A percentile compares a stretch with the other conserved stretches of the same genome.
phyloP scores from a whole-genome alignment of 1,140 invertebrate genomes.

The Zelostemma sp. region DNA sequence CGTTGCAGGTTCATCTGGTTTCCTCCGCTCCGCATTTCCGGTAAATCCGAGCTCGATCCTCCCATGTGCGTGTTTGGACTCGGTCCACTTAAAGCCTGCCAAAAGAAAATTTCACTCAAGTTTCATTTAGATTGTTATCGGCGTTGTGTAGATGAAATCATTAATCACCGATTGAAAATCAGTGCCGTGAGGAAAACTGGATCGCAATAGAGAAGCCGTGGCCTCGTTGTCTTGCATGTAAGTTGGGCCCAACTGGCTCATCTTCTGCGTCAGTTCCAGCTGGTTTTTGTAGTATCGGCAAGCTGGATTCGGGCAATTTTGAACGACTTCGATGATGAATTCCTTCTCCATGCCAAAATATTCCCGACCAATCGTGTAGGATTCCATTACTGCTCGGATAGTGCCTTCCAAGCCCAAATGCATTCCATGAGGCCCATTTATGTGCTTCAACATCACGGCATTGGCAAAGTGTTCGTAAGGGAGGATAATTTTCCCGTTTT shows the following conservation, averaged over 20 bases:
- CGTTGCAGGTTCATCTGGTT: slow-evolving; percentile 66
- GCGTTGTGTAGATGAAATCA: no score
- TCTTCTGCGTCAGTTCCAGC: slow-evolving; percentile 78
- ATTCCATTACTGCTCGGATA: slow-evolving; percentile 85
- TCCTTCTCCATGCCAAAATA: slow-evolving; percentile 92
- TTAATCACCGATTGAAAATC: slow-evolving; percentile 63
- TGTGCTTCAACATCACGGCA: slow-evolving; percentile 89
- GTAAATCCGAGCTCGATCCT: slow-evolving; percentile 57
- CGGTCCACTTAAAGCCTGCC: slow-evolving; percentile 53
- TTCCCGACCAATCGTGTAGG: slow-evolving; percentile 86
- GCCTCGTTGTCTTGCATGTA: slow-evolving; percentile 66
- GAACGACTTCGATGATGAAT: slow-evolving; percentile 88
- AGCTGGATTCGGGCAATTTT: slow-evolving; percentile 87
- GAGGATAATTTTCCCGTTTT: slow-evolving; percentile 89
- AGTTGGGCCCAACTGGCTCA: slow-evolving; percentile 62
- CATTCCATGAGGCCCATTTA: slow-evolving; percentile 86
- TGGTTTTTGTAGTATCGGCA: slow-evolving; percentile 89
- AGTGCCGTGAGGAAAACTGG: slow-evolving; percentile 60
- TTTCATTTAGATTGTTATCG: no score
- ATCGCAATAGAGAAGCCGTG: slow-evolving; percentile 59
- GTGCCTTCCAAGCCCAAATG: slow-evolving; percentile 86
- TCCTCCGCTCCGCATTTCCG: slow-evolving; percentile 56
- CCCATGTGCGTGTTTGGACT: slow-evolving; percentile 59
- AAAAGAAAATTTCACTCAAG: no score
- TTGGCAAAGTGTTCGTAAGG: slow-evolving; percentile 91